Conservation (phyloP, 2,113 vertebrate genomes). For the Crotalus helleri region DNA sequence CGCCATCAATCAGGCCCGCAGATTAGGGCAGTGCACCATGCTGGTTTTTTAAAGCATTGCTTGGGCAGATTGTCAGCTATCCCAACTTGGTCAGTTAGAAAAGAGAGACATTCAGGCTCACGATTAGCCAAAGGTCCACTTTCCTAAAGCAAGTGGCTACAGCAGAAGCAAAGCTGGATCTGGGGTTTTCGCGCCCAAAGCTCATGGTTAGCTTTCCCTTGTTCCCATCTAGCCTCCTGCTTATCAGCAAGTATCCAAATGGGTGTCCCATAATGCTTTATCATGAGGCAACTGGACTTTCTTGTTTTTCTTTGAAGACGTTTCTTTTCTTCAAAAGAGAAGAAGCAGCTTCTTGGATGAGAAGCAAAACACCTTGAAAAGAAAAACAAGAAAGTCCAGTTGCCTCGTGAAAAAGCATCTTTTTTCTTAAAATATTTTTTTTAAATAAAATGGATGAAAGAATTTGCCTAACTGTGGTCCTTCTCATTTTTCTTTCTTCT, state of each 20-base stretch:
- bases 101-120: neutral
- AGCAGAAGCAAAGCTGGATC: neutral
- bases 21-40: neutral
- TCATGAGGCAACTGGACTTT: too few species aligned
- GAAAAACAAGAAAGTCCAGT: too few species aligned
- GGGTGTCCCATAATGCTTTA: too few species aligned
- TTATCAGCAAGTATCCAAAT: neutral
- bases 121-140: neutral
- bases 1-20: neutral
- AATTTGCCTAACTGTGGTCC: neutral
- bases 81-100: neutral
- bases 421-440: neutral
- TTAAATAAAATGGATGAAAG: neutral
- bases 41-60: neutral
- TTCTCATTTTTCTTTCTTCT: neutral
- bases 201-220: neutral
- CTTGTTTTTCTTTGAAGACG: too few species aligned
- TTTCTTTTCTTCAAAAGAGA: too few species aligned
- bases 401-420: too few species aligned
- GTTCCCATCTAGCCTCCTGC: neutral
- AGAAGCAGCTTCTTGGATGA: too few species aligned
- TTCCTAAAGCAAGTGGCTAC: neutral
- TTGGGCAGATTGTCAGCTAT: neutral
- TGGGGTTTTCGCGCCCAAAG: neutral
- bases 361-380: too few species aligned